Evolutionary conservation across 2,113 vertebrate species (phyloP).

Genomic region (Oreocharis arfaki): DNA sequence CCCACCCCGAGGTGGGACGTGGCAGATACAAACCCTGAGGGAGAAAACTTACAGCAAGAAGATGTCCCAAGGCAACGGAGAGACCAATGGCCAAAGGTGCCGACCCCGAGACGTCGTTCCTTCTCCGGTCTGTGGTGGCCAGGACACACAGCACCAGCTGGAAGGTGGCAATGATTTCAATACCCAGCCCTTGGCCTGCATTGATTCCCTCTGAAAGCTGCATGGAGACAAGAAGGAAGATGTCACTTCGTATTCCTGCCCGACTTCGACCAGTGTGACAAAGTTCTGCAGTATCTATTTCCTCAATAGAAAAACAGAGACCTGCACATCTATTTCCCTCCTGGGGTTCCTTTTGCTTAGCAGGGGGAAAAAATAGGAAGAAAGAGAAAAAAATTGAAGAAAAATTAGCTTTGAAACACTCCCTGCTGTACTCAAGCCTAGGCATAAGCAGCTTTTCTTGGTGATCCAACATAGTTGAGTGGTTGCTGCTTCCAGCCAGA

Average conservation of each 20-base stretch:
- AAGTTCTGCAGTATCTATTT: neutral
- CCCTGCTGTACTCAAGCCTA: neutral
- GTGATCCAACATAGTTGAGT: neutral
- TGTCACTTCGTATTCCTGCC: neutral
- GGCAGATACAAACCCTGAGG: neutral
- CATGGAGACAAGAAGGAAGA: neutral
- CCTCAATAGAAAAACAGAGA: fast-evolving
- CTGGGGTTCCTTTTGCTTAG: neutral
- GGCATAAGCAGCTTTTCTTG: neutral
- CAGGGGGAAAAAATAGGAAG: fast-evolving
- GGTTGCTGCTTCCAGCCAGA: neutral
- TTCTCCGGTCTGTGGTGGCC: conserved; percentile 89
- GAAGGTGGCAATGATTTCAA: conserved; percentile 92
- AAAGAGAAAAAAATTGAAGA: neutral
- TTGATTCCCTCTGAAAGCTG: conserved; percentile 76
- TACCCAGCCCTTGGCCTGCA: conserved; percentile 86
- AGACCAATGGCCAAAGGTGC: conserved; percentile 91
- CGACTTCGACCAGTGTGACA: fast-evolving
- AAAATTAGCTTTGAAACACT: neutral
- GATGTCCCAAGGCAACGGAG: conserved; percentile 90
- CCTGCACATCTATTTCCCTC: neutral
- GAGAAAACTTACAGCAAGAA: conserved; percentile 85
- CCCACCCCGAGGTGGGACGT: fast-evolving
- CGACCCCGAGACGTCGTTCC: conserved; percentile 86
- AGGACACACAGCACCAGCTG: conserved; percentile 95